A percentile compares a stretch with the other conserved stretches of the same genome.
Evolutionary conservation across 2,888 invertebrate genomes (phyloP).

Genomic region (Napeogenes sylphis): DNA sequence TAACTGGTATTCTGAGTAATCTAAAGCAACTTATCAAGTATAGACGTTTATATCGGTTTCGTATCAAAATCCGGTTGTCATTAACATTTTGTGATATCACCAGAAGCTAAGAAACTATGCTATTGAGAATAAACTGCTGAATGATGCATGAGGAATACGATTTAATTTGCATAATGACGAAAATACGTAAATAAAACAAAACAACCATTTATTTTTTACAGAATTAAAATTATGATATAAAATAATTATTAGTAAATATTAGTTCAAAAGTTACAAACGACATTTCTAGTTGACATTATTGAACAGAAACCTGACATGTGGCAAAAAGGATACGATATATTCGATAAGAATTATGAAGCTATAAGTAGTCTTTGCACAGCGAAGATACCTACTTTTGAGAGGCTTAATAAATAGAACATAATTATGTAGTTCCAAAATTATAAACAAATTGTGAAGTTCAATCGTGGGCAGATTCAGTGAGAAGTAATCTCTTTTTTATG

Average conservation of each 20-base stretch:
- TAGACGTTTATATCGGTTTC: conserved; percentile 56
- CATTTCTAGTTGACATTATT: too few species aligned
- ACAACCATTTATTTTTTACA: conserved; percentile 20
- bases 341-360: too few species aligned
- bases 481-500: conserved; percentile 51
- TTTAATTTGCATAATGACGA: conserved; percentile 35
- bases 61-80: conserved; percentile 55
- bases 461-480: conserved; percentile 36
- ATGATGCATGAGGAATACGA: conserved; percentile 57
- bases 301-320: too few species aligned
- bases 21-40: conserved; percentile 55
- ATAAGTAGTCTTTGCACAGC: too few species aligned
- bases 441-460: conserved; percentile 27
- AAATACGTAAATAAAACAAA: conserved; percentile 28
- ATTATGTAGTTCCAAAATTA: conserved; percentile 24
- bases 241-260: not conserved
- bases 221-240: conserved; percentile 5
- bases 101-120: conserved; percentile 63
- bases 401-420: conserved; percentile 15
- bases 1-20: conserved; percentile 33
- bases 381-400: too few species aligned
- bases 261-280: too few species aligned
- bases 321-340: too few species aligned
- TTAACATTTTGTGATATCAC: conserved; percentile 67
- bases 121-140: conserved; percentile 60